Evolutionary conservation across 2,113 vertebrate genomes (phyloP).

Genomic region (Struthio camelus): DNA sequence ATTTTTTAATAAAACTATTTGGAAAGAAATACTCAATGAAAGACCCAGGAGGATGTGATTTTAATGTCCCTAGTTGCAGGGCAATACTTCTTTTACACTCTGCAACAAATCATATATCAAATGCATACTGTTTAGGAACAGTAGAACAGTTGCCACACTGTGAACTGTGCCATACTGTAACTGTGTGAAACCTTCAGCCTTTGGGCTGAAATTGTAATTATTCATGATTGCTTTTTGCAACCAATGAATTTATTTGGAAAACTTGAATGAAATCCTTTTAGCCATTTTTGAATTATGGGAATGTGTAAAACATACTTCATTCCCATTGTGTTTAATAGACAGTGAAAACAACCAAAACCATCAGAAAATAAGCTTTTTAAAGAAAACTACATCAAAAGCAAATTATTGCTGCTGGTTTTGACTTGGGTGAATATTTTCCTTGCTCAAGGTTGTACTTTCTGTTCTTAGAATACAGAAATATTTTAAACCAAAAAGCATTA

Average conservation of each 20-base stretch:
- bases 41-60: neutral
- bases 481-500: neutral
- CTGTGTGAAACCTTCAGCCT: neutral
- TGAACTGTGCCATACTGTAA: too few species aligned
- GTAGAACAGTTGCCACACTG: neutral
- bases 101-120: neutral
- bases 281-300: neutral
- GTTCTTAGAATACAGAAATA: neutral
- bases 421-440: neutral
- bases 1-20: neutral
- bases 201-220: neutral
- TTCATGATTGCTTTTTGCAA: neutral
- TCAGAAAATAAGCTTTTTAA: neutral
- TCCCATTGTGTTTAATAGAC: neutral
- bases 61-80: neutral
- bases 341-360: neutral
- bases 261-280: neutral
- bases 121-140: fast-evolving
- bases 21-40: neutral
- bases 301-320: neutral
- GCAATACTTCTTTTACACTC: neutral
- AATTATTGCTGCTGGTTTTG: neutral
- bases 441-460: neutral
- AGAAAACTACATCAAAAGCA: neutral
- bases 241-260: neutral